Base-by-base conservation (phyloP, 1,140 invertebrate species). In the Leguminivora glycinivorella region DNA sequence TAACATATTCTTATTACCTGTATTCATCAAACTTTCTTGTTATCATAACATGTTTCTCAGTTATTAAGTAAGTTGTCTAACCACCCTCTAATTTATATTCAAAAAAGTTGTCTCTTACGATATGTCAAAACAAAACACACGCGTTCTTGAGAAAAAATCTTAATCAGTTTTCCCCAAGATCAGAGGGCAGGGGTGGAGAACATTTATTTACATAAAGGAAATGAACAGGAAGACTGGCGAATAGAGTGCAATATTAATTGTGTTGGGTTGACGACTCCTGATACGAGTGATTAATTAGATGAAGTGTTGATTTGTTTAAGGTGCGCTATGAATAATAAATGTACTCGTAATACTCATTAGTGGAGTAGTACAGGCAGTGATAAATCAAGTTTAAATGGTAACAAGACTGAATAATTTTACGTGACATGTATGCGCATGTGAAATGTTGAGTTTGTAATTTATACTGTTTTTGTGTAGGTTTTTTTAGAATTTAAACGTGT, bases 141-240 rank as follows among this genome's bases (percentile, higher is more conserved):
- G 58, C 58, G 26, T 63, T 63, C 26, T 63, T 26, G 19, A 25
- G 10, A 63, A 58, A 63, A 63, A 63, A 63, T 63, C 58, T 34
- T 63, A 63, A 63, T 63, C 58, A 63, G 58, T 31, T 63, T 29
- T 17, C 26, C 58, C 58, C 56, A 58, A 58, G 56, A 52, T 52
- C 47, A 58, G 58, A 63, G 58, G 58, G 66, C 66, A 67, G 66
- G 66, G 66, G 66, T 67, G 66, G 29, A 14, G 9, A 67, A 67
- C 17, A 63, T 40, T 43, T 67, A 63, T 43, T 67, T 67, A 67
- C 66, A 67, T 67, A 67, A 67, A 67, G 66, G 66, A 67, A 67
- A 67, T 67, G 66, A 67, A 43, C 66, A 67, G 66, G 66, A 43
- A 67, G 31, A 67, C 66, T 34, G 4, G 31, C 66, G 29, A 67